Conservation (phyloP, 2,888 invertebrate genomes). For the Dolichomitus sp. region DNA sequence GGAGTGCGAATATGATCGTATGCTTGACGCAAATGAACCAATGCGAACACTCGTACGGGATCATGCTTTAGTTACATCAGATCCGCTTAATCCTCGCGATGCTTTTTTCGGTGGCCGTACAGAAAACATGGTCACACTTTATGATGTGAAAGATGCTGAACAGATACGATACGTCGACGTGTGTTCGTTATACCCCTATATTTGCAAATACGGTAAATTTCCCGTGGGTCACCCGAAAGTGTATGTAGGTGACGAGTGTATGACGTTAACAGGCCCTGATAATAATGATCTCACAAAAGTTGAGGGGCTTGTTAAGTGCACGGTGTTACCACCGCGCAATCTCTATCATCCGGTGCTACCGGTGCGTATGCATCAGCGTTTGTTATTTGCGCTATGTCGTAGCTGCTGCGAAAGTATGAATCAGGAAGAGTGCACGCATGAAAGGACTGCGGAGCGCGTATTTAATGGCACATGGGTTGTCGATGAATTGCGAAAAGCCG, state of each 20-base stretch:
- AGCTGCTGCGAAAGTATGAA: not conserved
- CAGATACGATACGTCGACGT: not conserved
- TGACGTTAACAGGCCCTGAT: too few relatives aligned
- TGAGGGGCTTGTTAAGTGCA: too few relatives aligned
- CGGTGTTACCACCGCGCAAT: not conserved
- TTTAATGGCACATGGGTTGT: too few relatives aligned
- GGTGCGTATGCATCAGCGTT: slow-evolving; percentile 20
- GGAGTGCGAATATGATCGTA: not conserved
- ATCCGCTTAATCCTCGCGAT: not conserved
- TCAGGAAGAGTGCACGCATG: too few relatives aligned
- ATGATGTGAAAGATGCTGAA: not conserved
- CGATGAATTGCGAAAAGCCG: too few relatives aligned
- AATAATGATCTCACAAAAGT: too few relatives aligned
- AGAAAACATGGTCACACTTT: not conserved
- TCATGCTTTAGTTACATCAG: not conserved
- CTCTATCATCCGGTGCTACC: not conserved
- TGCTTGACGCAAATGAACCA: too few relatives aligned
- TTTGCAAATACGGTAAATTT: not conserved
- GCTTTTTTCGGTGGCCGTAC: not conserved
- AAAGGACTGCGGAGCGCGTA: too few relatives aligned
- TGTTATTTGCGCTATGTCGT: slow-evolving; percentile 14
- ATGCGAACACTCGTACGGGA: not conserved
- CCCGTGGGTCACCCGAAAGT: slow-evolving; percentile 76
- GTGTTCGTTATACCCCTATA: not conserved
- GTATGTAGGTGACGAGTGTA: slow-evolving; percentile 4